A percentile compares a stretch with the other conserved stretches of the same genome.
phyloP scores from a whole-genome alignment of 2,113 vertebrate genomes.

The Todiramphus chloris region DNA sequence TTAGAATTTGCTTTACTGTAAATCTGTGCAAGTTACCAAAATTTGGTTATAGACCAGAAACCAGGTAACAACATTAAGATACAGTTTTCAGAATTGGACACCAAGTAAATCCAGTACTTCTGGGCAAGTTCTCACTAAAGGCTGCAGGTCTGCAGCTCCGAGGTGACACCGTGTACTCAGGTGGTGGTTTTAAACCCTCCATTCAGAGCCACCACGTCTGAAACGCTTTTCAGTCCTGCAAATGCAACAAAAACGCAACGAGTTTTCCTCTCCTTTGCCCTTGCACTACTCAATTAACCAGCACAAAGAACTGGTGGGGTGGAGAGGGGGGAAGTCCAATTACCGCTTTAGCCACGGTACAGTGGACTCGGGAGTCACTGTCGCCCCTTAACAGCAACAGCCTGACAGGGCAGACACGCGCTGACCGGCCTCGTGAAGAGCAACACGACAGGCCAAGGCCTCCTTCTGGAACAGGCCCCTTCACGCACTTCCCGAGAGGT shows the following conservation, averaged over 20 bases:
- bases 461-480: background rate
- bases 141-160: background rate
- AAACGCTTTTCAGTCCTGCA: background rate
- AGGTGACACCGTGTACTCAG: background rate
- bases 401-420: fast-evolving
- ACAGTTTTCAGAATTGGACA: background rate
- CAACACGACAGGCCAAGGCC: background rate
- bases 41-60: background rate
- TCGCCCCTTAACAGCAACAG: too few relatives aligned
- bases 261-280: background rate
- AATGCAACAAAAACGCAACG: fast-evolving
- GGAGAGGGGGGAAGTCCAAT: background rate
- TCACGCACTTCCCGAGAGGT: too few relatives aligned
- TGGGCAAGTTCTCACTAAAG: background rate
- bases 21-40: background rate
- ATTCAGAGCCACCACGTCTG: background rate
- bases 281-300: background rate
- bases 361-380: background rate
- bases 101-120: background rate
- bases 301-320: background rate
- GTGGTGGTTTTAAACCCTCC: background rate
- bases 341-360: background rate
- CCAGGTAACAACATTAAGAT: fast-evolving
- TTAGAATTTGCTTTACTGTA: background rate
- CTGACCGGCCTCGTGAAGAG: fast-evolving